phyloP scores from a whole-genome alignment of 2,113 vertebrate species.

The Casuarius casuarius region DNA sequence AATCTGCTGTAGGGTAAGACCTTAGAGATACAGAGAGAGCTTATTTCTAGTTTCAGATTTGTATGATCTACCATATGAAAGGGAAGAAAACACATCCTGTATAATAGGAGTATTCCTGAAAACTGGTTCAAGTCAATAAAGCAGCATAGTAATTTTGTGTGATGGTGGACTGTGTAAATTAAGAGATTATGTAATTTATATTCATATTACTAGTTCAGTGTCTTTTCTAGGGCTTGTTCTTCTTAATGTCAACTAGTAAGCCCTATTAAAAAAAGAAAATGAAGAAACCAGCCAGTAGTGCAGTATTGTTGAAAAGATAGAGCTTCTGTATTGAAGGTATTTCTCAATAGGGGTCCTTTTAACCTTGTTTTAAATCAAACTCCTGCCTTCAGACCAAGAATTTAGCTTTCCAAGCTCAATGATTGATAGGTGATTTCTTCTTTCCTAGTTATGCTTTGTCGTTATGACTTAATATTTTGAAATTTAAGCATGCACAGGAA shows the following conservation, averaged over 20 bases:
- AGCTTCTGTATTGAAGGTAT: not conserved
- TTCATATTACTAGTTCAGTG: not conserved
- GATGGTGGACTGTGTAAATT: not conserved
- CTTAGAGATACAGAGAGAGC: not conserved
- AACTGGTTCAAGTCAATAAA: not conserved
- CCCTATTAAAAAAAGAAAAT: not conserved
- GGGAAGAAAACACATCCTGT: rapidly evolving
- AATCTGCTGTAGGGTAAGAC: not conserved
- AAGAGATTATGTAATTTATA: not conserved
- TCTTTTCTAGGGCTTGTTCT: not conserved
- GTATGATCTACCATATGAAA: not conserved
- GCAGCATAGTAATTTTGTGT: not conserved
- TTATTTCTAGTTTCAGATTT: not conserved
- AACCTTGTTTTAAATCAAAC: not conserved
- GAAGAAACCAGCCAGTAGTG: not conserved
- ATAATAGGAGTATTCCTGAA: not conserved
- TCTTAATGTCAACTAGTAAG: rapidly evolving
- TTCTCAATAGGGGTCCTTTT: not conserved
- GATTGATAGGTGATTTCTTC: not conserved
- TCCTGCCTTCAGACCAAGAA: rapidly evolving
- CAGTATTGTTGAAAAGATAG: not conserved
- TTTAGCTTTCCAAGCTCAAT: not conserved
- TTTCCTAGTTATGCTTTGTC: not conserved
- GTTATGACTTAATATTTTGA: not conserved
- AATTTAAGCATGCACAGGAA: not conserved